Conservation (phyloP, 1,140 invertebrate genomes). For the Neodiprion virginianus region DNA sequence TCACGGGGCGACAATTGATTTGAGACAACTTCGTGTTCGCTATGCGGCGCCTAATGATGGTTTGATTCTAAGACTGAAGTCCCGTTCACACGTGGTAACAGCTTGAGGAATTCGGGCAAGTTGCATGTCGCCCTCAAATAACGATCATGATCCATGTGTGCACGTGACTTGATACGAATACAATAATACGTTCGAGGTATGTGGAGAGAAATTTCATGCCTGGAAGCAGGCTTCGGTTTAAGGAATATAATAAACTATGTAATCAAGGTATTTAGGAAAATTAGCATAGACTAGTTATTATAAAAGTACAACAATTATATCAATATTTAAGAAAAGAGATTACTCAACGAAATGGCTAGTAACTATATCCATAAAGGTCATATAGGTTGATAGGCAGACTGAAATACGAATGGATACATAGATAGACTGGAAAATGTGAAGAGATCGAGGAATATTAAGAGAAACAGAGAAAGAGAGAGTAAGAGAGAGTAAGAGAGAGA, state of each 20-base stretch:
- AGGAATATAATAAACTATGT: neutral
- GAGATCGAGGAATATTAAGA: neutral
- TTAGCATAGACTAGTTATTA: neutral
- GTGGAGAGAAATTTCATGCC: neutral
- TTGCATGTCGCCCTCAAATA: neutral
- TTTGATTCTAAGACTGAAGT: neutral
- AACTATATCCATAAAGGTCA: neutral
- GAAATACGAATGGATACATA: neutral
- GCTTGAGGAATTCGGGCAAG: neutral
- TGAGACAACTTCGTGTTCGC: neutral
- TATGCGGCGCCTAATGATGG: slow-evolving; percentile 5
- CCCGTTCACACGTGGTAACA: slow-evolving; percentile 6
- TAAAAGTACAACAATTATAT: neutral
- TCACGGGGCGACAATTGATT: no score
- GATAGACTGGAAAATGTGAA: neutral
- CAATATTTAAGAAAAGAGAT: no score
- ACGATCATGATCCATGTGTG: neutral
- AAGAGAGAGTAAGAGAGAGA: no score
- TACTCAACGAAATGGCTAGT: no score
- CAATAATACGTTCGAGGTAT: neutral
- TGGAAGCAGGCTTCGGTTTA: neutral
- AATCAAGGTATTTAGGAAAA: no score
- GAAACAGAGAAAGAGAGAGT: no score
- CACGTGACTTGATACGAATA: neutral
- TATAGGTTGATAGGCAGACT: no score